Evolutionary conservation across 2,888 invertebrate genomes (phyloP), one percentile per base, ranked within the genome.

Genomic region (Oxystoma pomonae): DNA sequence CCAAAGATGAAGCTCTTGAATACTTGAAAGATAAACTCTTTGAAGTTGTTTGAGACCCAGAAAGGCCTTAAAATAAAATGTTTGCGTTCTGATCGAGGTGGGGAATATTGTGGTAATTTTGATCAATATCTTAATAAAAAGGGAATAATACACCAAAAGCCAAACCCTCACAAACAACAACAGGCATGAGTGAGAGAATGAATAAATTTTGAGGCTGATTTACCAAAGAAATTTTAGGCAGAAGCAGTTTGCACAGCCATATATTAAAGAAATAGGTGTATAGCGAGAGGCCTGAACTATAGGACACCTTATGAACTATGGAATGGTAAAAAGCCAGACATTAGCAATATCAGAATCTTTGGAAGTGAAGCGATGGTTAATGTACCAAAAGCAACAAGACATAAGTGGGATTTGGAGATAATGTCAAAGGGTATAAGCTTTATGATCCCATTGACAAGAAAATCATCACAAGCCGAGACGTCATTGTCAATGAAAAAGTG

Each of bases 251-350:
- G 55, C 22, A 60, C 55, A 2, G 17, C 55, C 3, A 17, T 55
- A 49, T 60, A 60, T 19, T 55, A 55, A 22, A 55, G 56, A 56
- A 70, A 69, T 59, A 60, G 69, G 55, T 68, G 68, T 50, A 58
- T 66, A 53, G 66, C 62, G 18, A 59, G 61, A 35, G 64, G 66
- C 55, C 49, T 68, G 16, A 56, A 61, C 55, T 35, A 35, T 35
- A 70, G 65, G 57, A 69, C 67, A 16, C 69, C 68, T 55, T 68
- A 61, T 55, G 69, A 68, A 57, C 64, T 69, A 49, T 76, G 77
- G 75, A 61, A 65, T 16, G 35, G 53, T 1, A 64, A 58, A 16
- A 76, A 74, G 62, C 75, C 76, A 49, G 52, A 60, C 53, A 50
- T 66, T 20, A 66, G 66, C 51, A 12, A 67, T 58, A 16, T 67